Conservation (phyloP, 2,113 vertebrate genomes). For the Semnornis frantzii region DNA sequence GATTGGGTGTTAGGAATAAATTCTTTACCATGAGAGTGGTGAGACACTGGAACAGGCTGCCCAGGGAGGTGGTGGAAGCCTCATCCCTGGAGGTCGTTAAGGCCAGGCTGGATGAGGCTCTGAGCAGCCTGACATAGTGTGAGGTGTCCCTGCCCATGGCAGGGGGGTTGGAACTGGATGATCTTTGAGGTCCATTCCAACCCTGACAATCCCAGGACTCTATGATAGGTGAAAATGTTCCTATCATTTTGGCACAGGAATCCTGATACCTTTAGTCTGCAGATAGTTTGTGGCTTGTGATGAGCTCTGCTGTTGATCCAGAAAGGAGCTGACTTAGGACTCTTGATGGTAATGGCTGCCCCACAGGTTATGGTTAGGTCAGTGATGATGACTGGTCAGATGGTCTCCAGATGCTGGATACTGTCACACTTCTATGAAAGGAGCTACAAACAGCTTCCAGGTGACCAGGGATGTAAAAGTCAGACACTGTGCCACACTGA, state of each 20-base stretch:
- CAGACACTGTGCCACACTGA: not conserved
- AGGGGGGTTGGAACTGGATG: no score
- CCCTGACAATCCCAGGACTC: no score
- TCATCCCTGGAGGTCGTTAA: no score
- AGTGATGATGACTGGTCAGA: not conserved
- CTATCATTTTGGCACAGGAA: not conserved
- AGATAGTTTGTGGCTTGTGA: not conserved
- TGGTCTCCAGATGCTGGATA: not conserved
- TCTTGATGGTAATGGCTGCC: not conserved
- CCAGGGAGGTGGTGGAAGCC: no score
- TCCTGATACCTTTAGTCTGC: not conserved
- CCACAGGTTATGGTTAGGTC: rapidly evolving
- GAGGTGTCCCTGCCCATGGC: no score
- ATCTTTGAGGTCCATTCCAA: no score
- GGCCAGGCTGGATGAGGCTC: no score
- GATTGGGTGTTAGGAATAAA: no score
- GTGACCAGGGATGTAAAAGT: not conserved
- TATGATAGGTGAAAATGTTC: no score
- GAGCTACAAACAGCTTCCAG: not conserved
- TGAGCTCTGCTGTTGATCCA: not conserved
- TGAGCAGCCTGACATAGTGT: no score
- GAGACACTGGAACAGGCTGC: no score
- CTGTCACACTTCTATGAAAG: not conserved
- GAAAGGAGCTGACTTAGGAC: not conserved
- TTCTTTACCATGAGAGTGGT: no score